Evolutionary conservation across 30 jellyfish, hydroid and myxozoan genomes (phyloP).

Genomic region (Clytia hemisphaerica): DNA sequence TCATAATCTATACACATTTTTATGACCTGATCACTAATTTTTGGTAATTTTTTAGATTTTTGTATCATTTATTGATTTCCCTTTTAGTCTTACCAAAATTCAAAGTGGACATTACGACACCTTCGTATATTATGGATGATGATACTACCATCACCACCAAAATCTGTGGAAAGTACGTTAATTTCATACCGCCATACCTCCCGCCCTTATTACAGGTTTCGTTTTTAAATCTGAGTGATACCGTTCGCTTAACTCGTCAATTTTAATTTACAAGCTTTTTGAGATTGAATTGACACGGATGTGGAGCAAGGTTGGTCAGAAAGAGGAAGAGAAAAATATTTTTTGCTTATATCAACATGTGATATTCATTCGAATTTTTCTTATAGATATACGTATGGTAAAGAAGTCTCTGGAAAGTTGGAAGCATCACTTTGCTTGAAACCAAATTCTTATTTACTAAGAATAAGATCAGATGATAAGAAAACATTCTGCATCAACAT

Average conservation of each 20-base stretch:
- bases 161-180: conserved; percentile 68
- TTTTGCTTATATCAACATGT: background rate
- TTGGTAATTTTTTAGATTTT: too few relatives aligned
- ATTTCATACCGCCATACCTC: too few relatives aligned
- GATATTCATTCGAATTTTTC: background rate
- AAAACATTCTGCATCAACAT: background rate
- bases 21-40: too few relatives aligned
- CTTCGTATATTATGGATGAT: conserved; percentile 43
- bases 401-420: conserved; percentile 50
- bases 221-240: too few relatives aligned
- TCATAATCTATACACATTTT: too few relatives aligned
- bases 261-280: too few relatives aligned
- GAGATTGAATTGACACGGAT: background rate
- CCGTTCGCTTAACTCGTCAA: too few relatives aligned
- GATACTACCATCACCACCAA: conserved; percentile 18
- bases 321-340: background rate
- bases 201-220: too few relatives aligned
- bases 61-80: too few relatives aligned
- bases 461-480: background rate
- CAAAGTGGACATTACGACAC: conserved; percentile 57
- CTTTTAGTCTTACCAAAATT: conserved; percentile 71
- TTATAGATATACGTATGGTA: conserved; percentile 70
- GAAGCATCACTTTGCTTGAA: conserved; percentile 42
- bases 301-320: conserved; percentile 3
- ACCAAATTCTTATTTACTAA: background rate